These are phyloP conservation scores for Sycophila texana DNA, from an alignment of 2,888 invertebrate species.

Conservation along the genomic window DNA sequence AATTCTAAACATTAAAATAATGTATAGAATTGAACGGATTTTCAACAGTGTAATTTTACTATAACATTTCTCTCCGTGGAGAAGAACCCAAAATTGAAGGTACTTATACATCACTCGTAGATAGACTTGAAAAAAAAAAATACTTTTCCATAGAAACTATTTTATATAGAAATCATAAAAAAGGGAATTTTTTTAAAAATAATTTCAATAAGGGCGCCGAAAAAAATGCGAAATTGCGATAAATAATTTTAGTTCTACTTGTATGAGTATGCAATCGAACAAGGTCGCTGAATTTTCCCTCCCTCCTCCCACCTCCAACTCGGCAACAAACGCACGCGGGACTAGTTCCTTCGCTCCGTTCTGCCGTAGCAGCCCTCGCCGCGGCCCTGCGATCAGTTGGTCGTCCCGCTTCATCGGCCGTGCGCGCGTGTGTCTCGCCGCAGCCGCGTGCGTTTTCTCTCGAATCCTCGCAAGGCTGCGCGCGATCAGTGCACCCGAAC, in stretches of 20 bases:
- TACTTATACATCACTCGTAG: too few relatives aligned
- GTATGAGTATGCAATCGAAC: background rate
- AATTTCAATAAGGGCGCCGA: background rate
- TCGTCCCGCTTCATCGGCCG: conserved; percentile 47
- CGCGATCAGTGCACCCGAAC: background rate
- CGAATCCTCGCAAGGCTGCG: background rate
- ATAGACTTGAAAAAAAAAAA: too few relatives aligned
- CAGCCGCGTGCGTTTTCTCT: background rate
- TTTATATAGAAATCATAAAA: too few relatives aligned
- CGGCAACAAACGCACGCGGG: conserved; percentile 1
- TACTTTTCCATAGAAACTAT: too few relatives aligned
- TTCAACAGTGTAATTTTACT: too few relatives aligned
- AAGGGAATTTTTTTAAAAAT: too few relatives aligned
- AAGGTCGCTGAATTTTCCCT: conserved; percentile 3
- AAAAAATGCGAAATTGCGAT: background rate
- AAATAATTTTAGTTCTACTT: too few relatives aligned
- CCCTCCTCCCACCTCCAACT: background rate
- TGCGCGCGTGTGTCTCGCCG: conserved; percentile 15
- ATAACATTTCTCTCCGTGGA: too few relatives aligned
- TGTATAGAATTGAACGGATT: too few relatives aligned
- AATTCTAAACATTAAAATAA: too few relatives aligned
- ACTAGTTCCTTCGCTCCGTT: background rate
- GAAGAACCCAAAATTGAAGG: too few relatives aligned
- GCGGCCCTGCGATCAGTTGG: conserved; percentile 39
- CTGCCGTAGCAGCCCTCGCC: background rate